Percentiles rank a stretch among this genome's conserved stretches.
phyloP scores from a whole-genome alignment of 2,888 invertebrate species.

The Platerodrilus igneus region DNA sequence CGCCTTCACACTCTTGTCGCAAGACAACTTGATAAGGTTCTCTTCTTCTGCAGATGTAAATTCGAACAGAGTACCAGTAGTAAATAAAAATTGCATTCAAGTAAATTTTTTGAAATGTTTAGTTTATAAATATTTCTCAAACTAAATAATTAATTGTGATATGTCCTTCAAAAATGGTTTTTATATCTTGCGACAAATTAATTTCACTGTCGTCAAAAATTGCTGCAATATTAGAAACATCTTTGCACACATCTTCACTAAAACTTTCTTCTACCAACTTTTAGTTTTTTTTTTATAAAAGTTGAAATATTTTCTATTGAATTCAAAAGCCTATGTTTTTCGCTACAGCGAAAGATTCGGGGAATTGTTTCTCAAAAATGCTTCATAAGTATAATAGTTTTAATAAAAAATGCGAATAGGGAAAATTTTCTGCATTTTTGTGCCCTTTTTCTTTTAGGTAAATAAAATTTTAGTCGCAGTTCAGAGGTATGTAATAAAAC shows the following conservation, averaged over 20 bases:
- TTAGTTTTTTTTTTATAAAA: slow-evolving; percentile 5
- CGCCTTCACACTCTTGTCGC: slow-evolving; percentile 7
- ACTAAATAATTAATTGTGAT: slow-evolving; percentile 10
- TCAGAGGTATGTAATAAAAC: slow-evolving; percentile 18
- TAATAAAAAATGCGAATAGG: not conserved
- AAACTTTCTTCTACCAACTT: slow-evolving; percentile 2
- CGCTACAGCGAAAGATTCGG: too few species aligned
- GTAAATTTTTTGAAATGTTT: slow-evolving; percentile 7
- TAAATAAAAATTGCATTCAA: slow-evolving; percentile 9
- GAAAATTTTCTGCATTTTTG: slow-evolving; percentile 1
- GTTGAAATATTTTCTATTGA: too few species aligned
- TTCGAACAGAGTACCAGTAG: slow-evolving; percentile 3
- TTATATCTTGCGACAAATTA: slow-evolving; percentile 1
- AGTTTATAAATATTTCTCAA: slow-evolving; percentile 10
- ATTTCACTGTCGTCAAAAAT: not conserved
- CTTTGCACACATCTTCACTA: too few species aligned
- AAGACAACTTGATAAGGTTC: slow-evolving; percentile 3
- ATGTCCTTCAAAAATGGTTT: slow-evolving; percentile 8
- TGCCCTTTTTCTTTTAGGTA: slow-evolving; percentile 11
- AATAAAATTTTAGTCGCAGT: slow-evolving; percentile 16
- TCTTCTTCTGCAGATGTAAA: slow-evolving; percentile 12
- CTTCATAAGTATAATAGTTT: slow-evolving; percentile 3
- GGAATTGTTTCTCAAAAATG: too few species aligned
- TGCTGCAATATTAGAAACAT: too few species aligned
- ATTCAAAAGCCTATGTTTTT: slow-evolving; percentile 4